Conservation (phyloP, 1,140 invertebrate species). For the Pissodes strobi region DNA sequence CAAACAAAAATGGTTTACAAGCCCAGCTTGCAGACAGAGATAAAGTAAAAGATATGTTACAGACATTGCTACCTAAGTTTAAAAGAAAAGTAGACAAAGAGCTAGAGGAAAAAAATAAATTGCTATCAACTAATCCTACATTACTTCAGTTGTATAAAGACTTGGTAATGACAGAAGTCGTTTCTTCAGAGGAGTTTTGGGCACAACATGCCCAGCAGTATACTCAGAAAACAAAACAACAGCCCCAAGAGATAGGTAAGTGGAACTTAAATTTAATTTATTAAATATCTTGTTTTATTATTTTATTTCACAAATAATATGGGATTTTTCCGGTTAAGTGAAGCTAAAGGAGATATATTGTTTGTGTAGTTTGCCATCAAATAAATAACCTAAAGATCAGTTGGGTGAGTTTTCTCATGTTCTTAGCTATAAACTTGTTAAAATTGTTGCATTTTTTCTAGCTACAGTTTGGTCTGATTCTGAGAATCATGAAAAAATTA, state of each 20-base stretch:
- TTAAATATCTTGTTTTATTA: too few relatives aligned
- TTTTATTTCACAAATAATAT: too few relatives aligned
- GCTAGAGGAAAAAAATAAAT: conserved; percentile 84
- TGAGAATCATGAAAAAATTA: too few relatives aligned
- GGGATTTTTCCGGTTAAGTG: too few relatives aligned
- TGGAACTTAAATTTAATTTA: too few relatives aligned
- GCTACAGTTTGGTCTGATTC: too few relatives aligned
- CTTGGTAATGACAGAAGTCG: conserved; percentile 90
- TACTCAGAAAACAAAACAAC: conserved; percentile 70
- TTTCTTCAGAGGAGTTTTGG: conserved; percentile 97
- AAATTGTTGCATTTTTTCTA: too few relatives aligned
- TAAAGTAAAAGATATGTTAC: conserved; percentile 89
- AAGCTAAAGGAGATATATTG: too few relatives aligned
- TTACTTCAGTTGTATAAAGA: conserved; percentile 88
- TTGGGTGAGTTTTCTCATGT: too few relatives aligned
- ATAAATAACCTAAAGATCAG: too few relatives aligned
- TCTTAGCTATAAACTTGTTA: too few relatives aligned
- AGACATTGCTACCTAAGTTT: conserved; percentile 93
- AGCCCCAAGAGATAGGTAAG: conserved; percentile 81
- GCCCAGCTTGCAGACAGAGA: conserved; percentile 89
- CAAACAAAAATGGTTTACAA: conserved; percentile 80
- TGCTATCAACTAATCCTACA: conserved; percentile 82
- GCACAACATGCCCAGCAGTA: conserved; percentile 80
- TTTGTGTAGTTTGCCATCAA: too few relatives aligned
- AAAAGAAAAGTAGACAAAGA: conserved; percentile 93